Conservation (phyloP, 2,888 invertebrate species). For the Spilosoma lubricipeda region DNA sequence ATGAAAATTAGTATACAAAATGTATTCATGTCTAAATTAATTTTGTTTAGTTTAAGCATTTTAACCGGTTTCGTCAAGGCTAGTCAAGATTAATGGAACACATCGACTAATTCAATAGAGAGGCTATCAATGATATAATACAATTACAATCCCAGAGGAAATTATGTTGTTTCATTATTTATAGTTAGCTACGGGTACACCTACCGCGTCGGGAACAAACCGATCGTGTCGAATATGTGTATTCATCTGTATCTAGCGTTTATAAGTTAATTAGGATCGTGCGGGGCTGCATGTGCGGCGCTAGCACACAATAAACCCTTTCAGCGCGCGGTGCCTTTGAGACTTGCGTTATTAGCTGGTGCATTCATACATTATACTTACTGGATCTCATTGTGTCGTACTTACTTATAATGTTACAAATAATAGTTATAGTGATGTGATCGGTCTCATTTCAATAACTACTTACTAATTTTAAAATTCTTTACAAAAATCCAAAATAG, state of each 20-base stretch:
- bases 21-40: neutral
- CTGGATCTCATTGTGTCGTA: constrained; percentile 50
- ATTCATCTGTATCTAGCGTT: constrained; percentile 56
- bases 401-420: constrained; percentile 1
- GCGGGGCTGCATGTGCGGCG: constrained; percentile 67
- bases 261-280: constrained; percentile 78
- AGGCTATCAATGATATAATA: constrained; percentile 10
- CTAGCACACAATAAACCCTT: constrained; percentile 73
- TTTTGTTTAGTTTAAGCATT: neutral
- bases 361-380: constrained; percentile 53
- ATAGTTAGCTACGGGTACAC: constrained; percentile 14
- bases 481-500: neutral
- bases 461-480: neutral
- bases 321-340: constrained; percentile 77
- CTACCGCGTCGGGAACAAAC: constrained; percentile 33
- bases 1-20: neutral
- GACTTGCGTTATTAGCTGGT: constrained; percentile 61
- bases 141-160: constrained; percentile 6
- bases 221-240: constrained; percentile 44
- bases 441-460: neutral
- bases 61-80: neutral
- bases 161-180: constrained; percentile 21
- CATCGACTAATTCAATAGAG: constrained; percentile 1
- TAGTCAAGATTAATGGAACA: neutral
- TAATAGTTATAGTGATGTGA: neutral